These are phyloP conservation scores for Okapia johnstoni DNA, from an alignment of 2,113 vertebrate genomes.

Conservation along the genomic window DNA sequence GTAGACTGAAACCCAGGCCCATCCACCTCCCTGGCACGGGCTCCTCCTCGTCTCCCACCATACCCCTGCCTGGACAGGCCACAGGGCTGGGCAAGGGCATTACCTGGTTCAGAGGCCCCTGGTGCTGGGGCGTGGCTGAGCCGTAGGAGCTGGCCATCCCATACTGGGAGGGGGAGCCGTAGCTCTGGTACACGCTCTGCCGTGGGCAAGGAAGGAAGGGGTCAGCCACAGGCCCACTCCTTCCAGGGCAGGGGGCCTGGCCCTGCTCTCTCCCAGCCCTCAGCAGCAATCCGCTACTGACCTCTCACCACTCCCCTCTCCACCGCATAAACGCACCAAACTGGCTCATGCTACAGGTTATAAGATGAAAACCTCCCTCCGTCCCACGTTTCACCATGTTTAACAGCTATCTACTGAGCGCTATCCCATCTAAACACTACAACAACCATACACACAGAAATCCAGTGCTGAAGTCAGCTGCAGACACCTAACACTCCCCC, in stretches of 20 bases:
- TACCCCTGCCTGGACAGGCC: rapidly evolving
- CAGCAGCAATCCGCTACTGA: neutral
- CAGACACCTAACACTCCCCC: rapidly evolving
- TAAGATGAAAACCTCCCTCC: neutral
- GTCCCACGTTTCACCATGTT: rapidly evolving
- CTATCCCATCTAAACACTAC: neutral
- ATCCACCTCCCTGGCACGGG: rapidly evolving
- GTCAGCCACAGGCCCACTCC: neutral
- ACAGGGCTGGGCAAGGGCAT: rapidly evolving
- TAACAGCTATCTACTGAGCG: rapidly evolving
- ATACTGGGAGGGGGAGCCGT: constrained; percentile 83
- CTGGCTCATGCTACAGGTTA: rapidly evolving
- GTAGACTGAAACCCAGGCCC: neutral
- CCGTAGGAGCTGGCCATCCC: constrained; percentile 79
- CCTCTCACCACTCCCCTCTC: rapidly evolving
- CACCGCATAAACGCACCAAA: rapidly evolving
- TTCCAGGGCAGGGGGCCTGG: rapidly evolving
- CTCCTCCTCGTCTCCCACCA: rapidly evolving
- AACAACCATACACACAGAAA: neutral
- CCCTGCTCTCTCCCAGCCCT: neutral
- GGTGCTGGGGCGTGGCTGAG: constrained; percentile 72
- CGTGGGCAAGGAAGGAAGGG: constrained; percentile 43
- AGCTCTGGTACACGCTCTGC: constrained; percentile 84
- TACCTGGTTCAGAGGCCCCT: constrained; percentile 77
- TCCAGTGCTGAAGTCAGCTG: neutral